These are phyloP conservation scores for Myanophis thanlyinensis DNA, from an alignment of 2,113 vertebrate species.

Conservation along the genomic window DNA sequence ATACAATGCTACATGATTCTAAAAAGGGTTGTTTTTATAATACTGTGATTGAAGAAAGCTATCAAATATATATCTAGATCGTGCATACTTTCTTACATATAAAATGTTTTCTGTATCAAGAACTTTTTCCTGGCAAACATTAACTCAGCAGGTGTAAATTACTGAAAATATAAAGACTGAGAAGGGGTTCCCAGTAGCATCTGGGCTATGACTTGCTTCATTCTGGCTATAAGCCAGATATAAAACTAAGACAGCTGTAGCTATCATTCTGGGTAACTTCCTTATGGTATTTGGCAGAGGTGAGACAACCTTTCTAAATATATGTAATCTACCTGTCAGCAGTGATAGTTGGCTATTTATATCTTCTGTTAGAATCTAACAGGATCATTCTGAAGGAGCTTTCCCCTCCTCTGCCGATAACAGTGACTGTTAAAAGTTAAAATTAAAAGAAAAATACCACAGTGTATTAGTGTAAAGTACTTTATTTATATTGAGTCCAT, in stretches of 20 bases:
- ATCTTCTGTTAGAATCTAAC: neutral
- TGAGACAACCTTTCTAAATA: neutral
- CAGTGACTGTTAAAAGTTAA: too few relatives aligned
- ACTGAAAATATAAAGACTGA: neutral
- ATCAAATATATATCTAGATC: neutral
- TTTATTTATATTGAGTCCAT: neutral
- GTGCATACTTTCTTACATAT: neutral
- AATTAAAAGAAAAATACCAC: too few relatives aligned
- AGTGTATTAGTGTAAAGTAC: too few relatives aligned
- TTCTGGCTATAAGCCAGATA: neutral
- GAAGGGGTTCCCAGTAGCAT: neutral
- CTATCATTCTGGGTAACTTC: neutral
- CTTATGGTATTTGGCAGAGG: neutral
- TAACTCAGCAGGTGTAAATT: neutral
- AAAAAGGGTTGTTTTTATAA: accelerated
- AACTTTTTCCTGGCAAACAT: neutral
- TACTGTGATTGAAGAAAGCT: accelerated
- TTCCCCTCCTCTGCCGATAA: neutral
- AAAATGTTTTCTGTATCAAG: neutral
- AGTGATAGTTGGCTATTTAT: neutral
- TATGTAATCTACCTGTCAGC: neutral
- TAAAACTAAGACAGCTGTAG: conserved; percentile 15
- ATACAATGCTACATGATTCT: neutral
- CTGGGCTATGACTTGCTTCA: neutral
- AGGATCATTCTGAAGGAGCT: neutral